These are phyloP conservation scores for Pygoscelis antarcticus DNA, from an alignment of 2,113 vertebrate genomes.

Conservation along the genomic window DNA sequence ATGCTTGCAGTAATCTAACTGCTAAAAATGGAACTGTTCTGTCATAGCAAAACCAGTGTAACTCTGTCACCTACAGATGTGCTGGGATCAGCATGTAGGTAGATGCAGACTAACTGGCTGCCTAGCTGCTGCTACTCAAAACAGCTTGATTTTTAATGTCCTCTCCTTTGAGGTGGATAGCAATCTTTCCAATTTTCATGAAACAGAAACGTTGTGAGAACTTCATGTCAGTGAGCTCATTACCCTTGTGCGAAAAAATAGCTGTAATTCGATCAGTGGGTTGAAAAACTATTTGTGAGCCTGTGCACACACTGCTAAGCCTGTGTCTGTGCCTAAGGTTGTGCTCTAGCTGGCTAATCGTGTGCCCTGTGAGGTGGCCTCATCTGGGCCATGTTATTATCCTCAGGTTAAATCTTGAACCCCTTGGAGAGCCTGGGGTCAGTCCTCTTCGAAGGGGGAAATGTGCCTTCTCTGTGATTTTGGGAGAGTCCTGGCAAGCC, in stretches of 20 bases:
- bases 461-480: neutral
- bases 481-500: neutral
- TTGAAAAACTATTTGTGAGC: neutral
- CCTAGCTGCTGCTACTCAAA: neutral
- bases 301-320: neutral
- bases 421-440: neutral
- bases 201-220: neutral
- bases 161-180: neutral
- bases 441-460: rapidly evolving
- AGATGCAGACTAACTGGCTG: neutral
- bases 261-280: neutral
- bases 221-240: neutral
- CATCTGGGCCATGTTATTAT: neutral
- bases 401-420: neutral
- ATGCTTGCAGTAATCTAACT: neutral
- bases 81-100: neutral
- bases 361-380: neutral
- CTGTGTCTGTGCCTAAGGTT: neutral
- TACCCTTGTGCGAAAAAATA: neutral
- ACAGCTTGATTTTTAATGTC: neutral
- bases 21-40: neutral
- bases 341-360: neutral
- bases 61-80: neutral
- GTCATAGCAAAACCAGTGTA: neutral
- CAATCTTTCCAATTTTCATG: neutral